These are phyloP conservation scores for Mionectes macconnelli DNA, from an alignment of 2,113 vertebrate species.

Conservation along the genomic window DNA sequence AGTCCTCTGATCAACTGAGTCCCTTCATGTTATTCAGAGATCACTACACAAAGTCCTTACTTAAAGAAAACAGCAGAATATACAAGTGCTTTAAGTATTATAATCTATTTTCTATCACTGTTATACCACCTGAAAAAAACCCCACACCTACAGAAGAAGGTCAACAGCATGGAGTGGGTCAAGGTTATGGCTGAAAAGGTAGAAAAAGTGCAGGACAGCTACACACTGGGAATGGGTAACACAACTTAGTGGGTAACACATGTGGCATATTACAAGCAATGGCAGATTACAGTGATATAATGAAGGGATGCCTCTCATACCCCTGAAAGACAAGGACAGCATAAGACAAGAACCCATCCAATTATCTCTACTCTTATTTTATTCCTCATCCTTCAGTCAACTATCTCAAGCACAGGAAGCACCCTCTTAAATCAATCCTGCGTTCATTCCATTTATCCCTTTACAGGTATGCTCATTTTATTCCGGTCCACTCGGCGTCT, in stretches of 20 bases:
- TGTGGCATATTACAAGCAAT: not conserved
- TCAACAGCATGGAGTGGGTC: not conserved
- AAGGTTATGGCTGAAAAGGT: not conserved
- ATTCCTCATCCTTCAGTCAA: slow-evolving; percentile 22
- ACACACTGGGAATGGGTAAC: not conserved
- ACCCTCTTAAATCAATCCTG: slow-evolving; percentile 26
- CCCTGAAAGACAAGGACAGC: slow-evolving; percentile 26
- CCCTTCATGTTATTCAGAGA: not conserved
- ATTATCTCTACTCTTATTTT: not conserved
- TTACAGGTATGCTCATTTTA: slow-evolving; percentile 10
- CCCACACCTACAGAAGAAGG: not conserved
- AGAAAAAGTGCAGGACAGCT: not conserved
- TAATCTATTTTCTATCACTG: not conserved
- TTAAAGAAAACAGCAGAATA: not conserved
- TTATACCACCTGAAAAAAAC: not conserved
- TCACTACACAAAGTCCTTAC: not conserved
- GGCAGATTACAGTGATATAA: not conserved
- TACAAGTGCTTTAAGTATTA: not conserved
- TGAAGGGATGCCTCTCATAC: not conserved
- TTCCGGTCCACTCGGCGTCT: not conserved
- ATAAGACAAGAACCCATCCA: not conserved
- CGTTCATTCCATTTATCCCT: not conserved
- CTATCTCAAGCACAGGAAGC: slow-evolving; percentile 2
- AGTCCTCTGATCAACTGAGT: not conserved
- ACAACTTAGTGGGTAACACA: not conserved